Evolutionary conservation across 2,113 vertebrate genomes (phyloP).

Genomic region (Xiphophorus hellerii): DNA sequence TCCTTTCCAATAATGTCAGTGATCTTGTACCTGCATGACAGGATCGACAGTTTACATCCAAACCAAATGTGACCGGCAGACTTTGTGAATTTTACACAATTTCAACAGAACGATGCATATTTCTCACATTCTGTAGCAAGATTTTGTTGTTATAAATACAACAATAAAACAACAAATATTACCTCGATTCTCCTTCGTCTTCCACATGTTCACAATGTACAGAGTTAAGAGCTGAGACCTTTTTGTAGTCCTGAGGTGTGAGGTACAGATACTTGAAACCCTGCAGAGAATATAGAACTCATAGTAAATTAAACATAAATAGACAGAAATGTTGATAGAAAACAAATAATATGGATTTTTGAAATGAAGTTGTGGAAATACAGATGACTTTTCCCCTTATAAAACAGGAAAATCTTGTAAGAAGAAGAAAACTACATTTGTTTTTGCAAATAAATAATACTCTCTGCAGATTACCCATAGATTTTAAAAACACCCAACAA

Average conservation of each 20-base stretch:
- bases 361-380: no score
- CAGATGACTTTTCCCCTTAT: no score
- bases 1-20: constrained; percentile 99
- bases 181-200: constrained; percentile 98
- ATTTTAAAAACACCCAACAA: no score
- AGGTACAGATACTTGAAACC: constrained; percentile 98
- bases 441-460: no score
- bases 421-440: not conserved
- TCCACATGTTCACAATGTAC: constrained; percentile 97
- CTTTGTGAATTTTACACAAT: not conserved
- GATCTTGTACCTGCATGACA: constrained; percentile 92
- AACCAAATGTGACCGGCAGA: constrained; percentile 8
- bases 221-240: constrained; percentile 96
- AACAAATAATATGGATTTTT: not conserved
- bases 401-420: not conserved
- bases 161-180: constrained; percentile 4
- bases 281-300: constrained; percentile 72
- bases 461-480: no score
- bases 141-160: not conserved
- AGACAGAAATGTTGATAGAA: not conserved
- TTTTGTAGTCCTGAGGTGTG: constrained; percentile 99
- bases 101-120: not conserved
- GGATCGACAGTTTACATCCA: constrained; percentile 31
- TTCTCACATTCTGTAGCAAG: not conserved
- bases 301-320: constrained; percentile 9